Conservation (phyloP, 2,888 invertebrate genomes). For the Zhuqinia jingwanae region DNA sequence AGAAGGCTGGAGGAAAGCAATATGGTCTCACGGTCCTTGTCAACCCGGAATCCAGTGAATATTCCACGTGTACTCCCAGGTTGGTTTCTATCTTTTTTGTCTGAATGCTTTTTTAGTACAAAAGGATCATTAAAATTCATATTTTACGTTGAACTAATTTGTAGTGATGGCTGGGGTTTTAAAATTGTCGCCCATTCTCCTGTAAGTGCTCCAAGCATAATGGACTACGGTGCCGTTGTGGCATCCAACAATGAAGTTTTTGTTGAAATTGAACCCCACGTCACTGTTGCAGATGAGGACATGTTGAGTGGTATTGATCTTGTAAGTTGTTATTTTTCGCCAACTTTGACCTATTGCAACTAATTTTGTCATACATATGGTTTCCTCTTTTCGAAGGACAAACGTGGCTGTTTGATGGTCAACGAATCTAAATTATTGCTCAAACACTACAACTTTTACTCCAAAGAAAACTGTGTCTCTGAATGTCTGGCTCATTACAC, state of each 20-base stretch:
- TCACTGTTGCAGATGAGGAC: slow-evolving; percentile 12
- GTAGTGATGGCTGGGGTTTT: slow-evolving; percentile 45
- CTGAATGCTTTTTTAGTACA: too few relatives aligned
- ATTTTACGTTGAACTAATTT: too few relatives aligned
- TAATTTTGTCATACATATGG: too few relatives aligned
- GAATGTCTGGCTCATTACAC: slow-evolving; percentile 35
- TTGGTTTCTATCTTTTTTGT: too few relatives aligned
- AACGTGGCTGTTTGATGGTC: slow-evolving; percentile 36
- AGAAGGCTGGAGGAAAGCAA: slow-evolving; percentile 46
- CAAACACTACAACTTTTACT: slow-evolving; percentile 31
- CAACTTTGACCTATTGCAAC: background rate
- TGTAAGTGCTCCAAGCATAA: slow-evolving; percentile 44
- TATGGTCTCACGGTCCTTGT: slow-evolving; percentile 47
- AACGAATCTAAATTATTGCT: background rate
- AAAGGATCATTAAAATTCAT: too few relatives aligned
- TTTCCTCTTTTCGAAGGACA: slow-evolving; percentile 26
- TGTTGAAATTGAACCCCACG: slow-evolving; percentile 38
- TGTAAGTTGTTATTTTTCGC: background rate
- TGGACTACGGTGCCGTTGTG: slow-evolving; percentile 37
- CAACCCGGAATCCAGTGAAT: slow-evolving; percentile 43
- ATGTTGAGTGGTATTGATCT: background rate
- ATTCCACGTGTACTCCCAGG: slow-evolving; percentile 56
- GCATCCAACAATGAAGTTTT: slow-evolving; percentile 53
- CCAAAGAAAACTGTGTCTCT: slow-evolving; percentile 34
- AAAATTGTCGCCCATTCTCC: slow-evolving; percentile 56